phyloP scores from a whole-genome alignment of 2,797 vertebrate species.

The Sebastes dallii region DNA sequence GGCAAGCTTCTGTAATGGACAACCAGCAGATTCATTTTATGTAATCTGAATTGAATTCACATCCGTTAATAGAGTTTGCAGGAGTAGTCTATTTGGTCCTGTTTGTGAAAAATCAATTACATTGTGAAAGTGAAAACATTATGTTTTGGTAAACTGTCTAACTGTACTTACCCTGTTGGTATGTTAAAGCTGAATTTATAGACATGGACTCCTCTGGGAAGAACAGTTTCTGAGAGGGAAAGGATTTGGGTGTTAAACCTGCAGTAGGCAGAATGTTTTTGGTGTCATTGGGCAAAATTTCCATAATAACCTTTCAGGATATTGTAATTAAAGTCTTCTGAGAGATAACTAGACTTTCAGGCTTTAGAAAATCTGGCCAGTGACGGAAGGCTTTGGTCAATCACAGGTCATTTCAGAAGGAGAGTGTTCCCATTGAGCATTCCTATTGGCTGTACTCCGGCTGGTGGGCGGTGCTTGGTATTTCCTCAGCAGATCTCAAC shows the following conservation, averaged over 20 bases:
- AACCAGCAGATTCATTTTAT: not conserved
- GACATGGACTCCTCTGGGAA: conserved; percentile 87
- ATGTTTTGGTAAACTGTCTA: not conserved
- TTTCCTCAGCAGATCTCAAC: too few relatives aligned
- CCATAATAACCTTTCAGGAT: too few relatives aligned
- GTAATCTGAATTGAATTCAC: not conserved
- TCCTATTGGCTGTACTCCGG: too few relatives aligned
- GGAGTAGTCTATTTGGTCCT: not conserved
- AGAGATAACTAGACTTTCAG: too few relatives aligned
- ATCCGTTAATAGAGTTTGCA: not conserved
- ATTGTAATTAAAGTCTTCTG: too few relatives aligned
- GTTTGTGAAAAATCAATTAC: not conserved
- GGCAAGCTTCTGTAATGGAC: conserved; percentile 87
- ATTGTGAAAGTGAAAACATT: not conserved
- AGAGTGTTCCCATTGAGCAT: too few relatives aligned
- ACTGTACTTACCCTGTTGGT: conserved; percentile 88
- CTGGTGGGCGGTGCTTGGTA: too few relatives aligned
- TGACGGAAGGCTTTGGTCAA: too few relatives aligned
- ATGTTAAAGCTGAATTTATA: conserved; percentile 91
- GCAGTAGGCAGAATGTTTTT: too few relatives aligned
- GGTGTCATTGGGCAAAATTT: too few relatives aligned
- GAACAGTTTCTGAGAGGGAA: conserved; percentile 67
- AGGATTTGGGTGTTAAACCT: not conserved
- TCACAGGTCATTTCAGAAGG: too few relatives aligned
- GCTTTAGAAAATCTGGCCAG: too few relatives aligned